These are phyloP conservation scores for Rallus crepitans DNA, from an alignment of 2,797 vertebrate genomes.

Conservation along the genomic window DNA sequence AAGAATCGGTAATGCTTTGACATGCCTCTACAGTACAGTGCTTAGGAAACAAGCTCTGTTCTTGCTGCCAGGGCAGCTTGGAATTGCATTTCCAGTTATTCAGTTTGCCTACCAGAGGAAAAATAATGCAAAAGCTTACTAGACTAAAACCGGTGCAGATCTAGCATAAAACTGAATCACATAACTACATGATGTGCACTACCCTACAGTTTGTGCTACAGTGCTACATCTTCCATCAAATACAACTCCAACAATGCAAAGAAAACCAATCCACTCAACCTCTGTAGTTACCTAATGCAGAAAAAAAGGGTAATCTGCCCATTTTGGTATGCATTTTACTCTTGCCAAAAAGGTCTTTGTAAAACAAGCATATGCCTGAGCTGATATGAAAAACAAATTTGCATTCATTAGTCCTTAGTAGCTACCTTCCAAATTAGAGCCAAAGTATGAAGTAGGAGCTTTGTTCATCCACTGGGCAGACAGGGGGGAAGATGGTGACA, in stretches of 20 bases:
- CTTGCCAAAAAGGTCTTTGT: background rate
- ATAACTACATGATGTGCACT: background rate
- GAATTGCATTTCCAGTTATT: conserved; percentile 33
- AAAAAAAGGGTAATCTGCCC: background rate
- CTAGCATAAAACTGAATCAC: background rate
- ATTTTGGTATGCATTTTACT: background rate
- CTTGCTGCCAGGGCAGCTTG: background rate
- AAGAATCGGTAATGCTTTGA: conserved; percentile 42
- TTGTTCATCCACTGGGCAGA: background rate
- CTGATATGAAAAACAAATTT: background rate
- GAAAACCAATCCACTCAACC: background rate
- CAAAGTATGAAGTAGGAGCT: background rate
- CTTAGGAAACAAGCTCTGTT: background rate
- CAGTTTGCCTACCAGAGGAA: background rate
- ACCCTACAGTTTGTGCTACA: background rate
- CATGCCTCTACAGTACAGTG: background rate
- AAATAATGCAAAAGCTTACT: background rate
- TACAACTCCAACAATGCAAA: background rate
- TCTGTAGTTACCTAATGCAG: background rate
- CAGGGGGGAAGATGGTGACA: background rate
- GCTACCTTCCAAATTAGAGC: background rate
- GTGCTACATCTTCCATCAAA: background rate
- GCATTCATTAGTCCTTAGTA: background rate
- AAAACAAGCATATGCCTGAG: background rate
- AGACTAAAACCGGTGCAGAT: background rate